These are phyloP conservation scores for Macrophya annulata DNA, from an alignment of 2,888 invertebrate species.

Conservation along the genomic window DNA sequence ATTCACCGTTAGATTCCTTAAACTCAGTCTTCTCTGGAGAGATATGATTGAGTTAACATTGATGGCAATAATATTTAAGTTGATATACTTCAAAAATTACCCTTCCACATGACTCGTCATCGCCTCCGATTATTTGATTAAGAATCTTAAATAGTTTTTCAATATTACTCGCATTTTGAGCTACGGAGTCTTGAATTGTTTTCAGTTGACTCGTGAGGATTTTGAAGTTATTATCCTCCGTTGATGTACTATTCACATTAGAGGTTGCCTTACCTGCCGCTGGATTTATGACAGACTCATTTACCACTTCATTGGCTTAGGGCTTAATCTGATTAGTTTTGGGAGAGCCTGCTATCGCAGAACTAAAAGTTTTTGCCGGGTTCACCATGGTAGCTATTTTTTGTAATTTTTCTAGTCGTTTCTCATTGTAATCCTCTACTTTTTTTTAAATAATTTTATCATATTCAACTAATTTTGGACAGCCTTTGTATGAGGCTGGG, in stretches of 20 bases:
- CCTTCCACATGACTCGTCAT: not conserved
- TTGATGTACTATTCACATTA: not conserved
- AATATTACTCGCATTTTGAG: not conserved
- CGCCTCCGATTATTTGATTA: not conserved
- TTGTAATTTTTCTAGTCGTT: not conserved
- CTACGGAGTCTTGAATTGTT: not conserved
- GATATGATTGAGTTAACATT: slow-evolving; percentile 61
- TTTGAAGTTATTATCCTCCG: not conserved
- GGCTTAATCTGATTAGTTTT: too few species aligned
- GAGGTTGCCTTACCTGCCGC: not conserved
- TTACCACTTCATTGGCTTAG: too few species aligned
- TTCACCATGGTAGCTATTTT: not conserved
- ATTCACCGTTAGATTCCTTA: slow-evolving; percentile 46
- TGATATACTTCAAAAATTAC: not conserved
- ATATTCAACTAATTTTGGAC: slow-evolving; percentile 36
- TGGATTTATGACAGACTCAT: too few species aligned
- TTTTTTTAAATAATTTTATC: not conserved
- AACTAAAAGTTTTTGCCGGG: not conserved
- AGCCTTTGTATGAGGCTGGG: slow-evolving; percentile 60
- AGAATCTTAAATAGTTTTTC: not conserved
- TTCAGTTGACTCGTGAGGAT: not conserved
- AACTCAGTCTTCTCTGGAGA: slow-evolving; percentile 54
- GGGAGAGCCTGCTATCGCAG: not conserved
- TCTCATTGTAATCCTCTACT: not conserved
- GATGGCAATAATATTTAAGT: slow-evolving; percentile 27